These are phyloP conservation scores for Vidua chalybeata DNA, from an alignment of 2,113 vertebrate genomes.

Conservation along the genomic window DNA sequence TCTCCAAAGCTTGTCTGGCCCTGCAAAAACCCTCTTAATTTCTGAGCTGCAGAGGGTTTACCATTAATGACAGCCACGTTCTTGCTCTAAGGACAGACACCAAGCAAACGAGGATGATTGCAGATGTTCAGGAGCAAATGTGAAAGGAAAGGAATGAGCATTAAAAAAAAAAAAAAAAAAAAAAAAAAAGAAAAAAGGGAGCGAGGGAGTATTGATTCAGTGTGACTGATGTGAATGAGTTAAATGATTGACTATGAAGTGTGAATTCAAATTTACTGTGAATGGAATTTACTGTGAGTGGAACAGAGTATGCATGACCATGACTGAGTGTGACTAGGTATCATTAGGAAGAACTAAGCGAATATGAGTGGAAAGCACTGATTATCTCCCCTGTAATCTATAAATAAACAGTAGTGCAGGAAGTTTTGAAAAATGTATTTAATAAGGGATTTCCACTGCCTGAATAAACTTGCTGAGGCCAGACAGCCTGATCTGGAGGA, in stretches of 20 bases:
- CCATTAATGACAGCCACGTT: background rate
- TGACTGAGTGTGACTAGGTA: constrained; percentile 72
- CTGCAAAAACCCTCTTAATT: background rate
- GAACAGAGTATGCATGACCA: constrained; percentile 63
- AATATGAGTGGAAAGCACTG: constrained; percentile 66
- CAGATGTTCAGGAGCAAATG: constrained; percentile 46
- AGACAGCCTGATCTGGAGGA: constrained; percentile 50
- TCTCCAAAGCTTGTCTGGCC: background rate
- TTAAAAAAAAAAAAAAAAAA: background rate
- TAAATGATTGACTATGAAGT: constrained; percentile 72
- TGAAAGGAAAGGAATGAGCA: constrained; percentile 53
- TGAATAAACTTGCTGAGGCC: constrained; percentile 68
- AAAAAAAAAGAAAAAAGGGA: background rate
- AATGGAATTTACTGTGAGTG: constrained; percentile 58
- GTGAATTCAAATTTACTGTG: constrained; percentile 71
- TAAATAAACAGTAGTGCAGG: constrained; percentile 67
- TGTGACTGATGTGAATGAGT: constrained; percentile 72
- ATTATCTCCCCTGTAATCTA: constrained; percentile 72
- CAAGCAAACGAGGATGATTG: background rate
- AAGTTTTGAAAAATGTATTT: constrained; percentile 76
- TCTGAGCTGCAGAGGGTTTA: background rate
- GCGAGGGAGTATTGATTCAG: constrained; percentile 55
- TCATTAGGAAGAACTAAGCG: constrained; percentile 61
- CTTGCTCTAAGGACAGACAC: background rate
- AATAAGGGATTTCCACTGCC: constrained; percentile 73